A percentile compares a stretch with the other conserved stretches of the same genome.
These are phyloP conservation scores for Polymixis lichenea DNA, from an alignment of 2,888 invertebrate species.

Conservation along the genomic window DNA sequence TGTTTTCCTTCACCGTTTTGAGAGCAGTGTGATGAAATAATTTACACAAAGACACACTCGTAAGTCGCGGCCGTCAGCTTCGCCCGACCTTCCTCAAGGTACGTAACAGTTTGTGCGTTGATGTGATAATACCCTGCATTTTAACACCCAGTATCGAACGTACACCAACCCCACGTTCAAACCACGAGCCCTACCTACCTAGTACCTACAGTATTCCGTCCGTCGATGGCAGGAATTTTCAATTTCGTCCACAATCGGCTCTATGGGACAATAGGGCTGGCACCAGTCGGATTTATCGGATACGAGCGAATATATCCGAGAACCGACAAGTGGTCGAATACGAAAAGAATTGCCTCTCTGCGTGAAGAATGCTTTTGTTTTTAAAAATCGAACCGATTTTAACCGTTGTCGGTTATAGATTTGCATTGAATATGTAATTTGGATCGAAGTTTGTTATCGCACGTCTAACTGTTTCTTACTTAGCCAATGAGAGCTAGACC, in stretches of 20 bases:
- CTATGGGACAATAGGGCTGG: slow-evolving; percentile 44
- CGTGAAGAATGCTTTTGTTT: background rate
- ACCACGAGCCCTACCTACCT: no score
- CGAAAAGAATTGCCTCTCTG: slow-evolving; percentile 28
- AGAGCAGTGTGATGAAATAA: no score
- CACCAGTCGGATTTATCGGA: slow-evolving; percentile 29
- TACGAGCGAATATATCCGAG: slow-evolving; percentile 24
- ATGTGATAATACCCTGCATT: background rate
- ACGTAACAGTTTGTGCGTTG: no score
- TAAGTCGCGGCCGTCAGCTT: no score
- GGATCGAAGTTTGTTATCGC: no score
- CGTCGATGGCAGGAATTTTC: slow-evolving; percentile 39
- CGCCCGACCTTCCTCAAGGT: no score
- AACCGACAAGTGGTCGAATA: slow-evolving; percentile 10
- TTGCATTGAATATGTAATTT: background rate
- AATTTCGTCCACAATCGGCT: slow-evolving; percentile 38
- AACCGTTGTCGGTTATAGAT: background rate
- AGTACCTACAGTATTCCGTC: background rate
- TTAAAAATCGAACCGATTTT: no score
- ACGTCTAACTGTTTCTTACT: no score
- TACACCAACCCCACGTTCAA: background rate
- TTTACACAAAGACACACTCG: no score
- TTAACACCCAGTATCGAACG: background rate
- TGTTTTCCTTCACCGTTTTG: no score
- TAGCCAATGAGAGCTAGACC: no score